These are phyloP conservation scores for Drosophila orosa DNA, from an alignment of 1,140 invertebrate genomes.

Conservation along the genomic window DNA sequence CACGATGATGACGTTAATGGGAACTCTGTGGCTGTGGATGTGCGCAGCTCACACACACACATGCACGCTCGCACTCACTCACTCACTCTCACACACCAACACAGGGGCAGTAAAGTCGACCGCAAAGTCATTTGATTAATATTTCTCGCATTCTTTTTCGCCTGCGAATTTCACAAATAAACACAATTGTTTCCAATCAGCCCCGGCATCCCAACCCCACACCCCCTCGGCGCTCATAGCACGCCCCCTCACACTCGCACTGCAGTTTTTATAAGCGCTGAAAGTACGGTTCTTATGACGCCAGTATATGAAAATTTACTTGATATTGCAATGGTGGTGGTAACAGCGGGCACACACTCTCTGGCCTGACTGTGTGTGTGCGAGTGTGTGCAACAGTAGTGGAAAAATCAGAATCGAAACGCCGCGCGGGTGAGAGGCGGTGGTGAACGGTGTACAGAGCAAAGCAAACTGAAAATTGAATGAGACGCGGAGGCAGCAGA, in stretches of 20 bases:
- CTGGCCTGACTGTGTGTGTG: conserved; percentile 37
- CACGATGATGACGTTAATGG: conserved; percentile 84
- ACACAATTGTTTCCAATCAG: conserved; percentile 69
- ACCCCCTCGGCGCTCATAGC: conserved; percentile 5
- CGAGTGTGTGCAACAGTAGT: conserved; percentile 76
- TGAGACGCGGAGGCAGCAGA: conserved; percentile 73
- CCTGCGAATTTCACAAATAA: conserved; percentile 79
- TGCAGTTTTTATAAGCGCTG: conserved; percentile 48
- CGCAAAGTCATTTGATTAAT: conserved; percentile 82
- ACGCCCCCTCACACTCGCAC: conserved; percentile 26
- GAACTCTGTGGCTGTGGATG: conserved; percentile 66
- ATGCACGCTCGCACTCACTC: conserved; percentile 44
- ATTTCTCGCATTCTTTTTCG: conserved; percentile 52
- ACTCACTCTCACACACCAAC: conserved; percentile 46
- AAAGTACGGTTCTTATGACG: conserved; percentile 78
- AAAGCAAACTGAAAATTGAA: conserved; percentile 78
- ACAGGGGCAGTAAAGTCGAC: conserved; percentile 62
- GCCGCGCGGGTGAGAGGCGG: conserved; percentile 79
- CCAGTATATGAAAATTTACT: conserved; percentile 81
- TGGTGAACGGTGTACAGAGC: conserved; percentile 73
- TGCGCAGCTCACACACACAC: conserved; percentile 62
- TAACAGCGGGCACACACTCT: conserved; percentile 46
- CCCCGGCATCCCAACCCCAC: not conserved
- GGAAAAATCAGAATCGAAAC: conserved; percentile 76
- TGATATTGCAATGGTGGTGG: conserved; percentile 63